Conservation (phyloP, 2,797 vertebrate species). For the Anas flavirostris region DNA sequence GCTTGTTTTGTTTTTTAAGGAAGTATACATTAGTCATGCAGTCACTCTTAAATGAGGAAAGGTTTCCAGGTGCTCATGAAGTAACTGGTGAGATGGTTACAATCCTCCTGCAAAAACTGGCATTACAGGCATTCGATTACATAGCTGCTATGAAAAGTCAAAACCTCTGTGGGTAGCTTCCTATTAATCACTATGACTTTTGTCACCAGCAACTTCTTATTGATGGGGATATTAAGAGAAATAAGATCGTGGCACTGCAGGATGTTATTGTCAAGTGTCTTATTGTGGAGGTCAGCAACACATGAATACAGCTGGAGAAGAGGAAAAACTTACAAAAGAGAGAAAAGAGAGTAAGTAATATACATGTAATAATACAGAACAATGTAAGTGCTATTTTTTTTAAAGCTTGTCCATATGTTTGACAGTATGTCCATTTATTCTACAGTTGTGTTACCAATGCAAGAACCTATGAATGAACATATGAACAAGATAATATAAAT, state of each 20-base stretch:
- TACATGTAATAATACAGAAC: background rate
- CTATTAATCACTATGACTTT: conserved; percentile 20
- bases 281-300: background rate
- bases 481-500: background rate
- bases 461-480: background rate
- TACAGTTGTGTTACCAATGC: background rate
- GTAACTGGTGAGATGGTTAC: background rate
- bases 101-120: background rate
- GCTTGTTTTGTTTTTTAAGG: background rate
- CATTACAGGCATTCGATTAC: background rate
- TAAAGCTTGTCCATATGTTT: background rate
- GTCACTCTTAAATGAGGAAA: background rate
- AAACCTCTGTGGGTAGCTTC: background rate
- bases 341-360: background rate
- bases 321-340: background rate
- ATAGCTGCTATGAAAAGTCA: background rate
- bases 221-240: background rate
- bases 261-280: background rate
- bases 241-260: background rate
- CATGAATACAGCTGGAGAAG: background rate
- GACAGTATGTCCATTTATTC: background rate
- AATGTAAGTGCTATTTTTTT: background rate
- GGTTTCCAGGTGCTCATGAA: background rate
- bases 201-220: background rate
- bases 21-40: background rate